Conservation (phyloP, 92 coral and sea anemone species). For the Phenganax stokvisi region DNA sequence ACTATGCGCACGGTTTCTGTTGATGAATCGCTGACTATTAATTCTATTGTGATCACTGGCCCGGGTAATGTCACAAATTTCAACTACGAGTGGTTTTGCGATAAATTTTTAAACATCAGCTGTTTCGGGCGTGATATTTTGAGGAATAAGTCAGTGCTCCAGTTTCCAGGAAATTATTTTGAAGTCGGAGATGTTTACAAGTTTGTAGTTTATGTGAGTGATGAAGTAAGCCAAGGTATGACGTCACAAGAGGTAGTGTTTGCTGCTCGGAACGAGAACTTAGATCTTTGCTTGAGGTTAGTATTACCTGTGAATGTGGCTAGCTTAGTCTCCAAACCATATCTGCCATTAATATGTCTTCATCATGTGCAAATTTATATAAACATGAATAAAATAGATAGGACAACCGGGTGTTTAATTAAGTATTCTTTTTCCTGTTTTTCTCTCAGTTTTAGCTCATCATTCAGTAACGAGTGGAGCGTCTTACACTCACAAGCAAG, state of each 20-base stretch:
- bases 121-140: slow-evolving; percentile 42
- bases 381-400: too few relatives aligned
- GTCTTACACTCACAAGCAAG: not conserved
- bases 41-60: slow-evolving; percentile 49
- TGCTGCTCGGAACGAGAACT: slow-evolving; percentile 11
- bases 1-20: slow-evolving; percentile 58
- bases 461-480: not conserved
- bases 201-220: slow-evolving; percentile 57
- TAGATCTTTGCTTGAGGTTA: slow-evolving; percentile 61
- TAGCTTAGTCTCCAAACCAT: too few relatives aligned
- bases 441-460: slow-evolving; percentile 6
- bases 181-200: slow-evolving; percentile 34
- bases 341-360: too few relatives aligned
- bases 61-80: slow-evolving; percentile 16
- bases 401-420: not conserved
- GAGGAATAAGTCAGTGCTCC: slow-evolving; percentile 48
- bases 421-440: not conserved
- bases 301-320: not conserved
- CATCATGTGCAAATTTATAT: too few relatives aligned
- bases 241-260: slow-evolving; percentile 59
- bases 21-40: slow-evolving; percentile 45
- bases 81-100: slow-evolving; percentile 68
- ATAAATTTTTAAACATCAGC: slow-evolving; percentile 26
- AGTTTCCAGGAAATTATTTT: slow-evolving; percentile 50
- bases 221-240: slow-evolving; percentile 46